Conservation (phyloP, 2,113 vertebrate species). For the Carettochelys insculpta region DNA sequence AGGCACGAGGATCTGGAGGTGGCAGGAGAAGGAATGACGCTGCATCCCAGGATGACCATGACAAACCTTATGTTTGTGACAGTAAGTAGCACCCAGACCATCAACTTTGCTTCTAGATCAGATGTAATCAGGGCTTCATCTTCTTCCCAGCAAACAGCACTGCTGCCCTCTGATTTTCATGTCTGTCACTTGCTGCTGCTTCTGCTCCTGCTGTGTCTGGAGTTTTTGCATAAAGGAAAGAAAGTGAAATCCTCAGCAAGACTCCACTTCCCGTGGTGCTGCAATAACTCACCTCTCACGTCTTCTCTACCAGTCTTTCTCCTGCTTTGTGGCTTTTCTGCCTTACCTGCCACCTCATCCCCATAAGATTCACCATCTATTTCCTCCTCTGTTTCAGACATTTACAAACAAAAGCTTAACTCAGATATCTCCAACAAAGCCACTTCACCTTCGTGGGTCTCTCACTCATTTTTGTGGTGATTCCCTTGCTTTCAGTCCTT, state of each 20-base stretch:
- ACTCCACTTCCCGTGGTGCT: conserved; percentile 32
- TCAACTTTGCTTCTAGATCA: conserved; percentile 32
- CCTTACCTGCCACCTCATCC: conserved; percentile 20
- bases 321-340: conserved; percentile 37
- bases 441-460: conserved; percentile 76
- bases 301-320: conserved; percentile 20
- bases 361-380: conserved; percentile 65
- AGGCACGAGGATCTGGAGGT: conserved; percentile 90
- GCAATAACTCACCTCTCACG: conserved; percentile 24
- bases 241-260: conserved; percentile 19
- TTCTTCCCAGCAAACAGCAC: conserved; percentile 36
- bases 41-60: conserved; percentile 88
- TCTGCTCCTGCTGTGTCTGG: too few relatives aligned
- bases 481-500: conserved; percentile 45
- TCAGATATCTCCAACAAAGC: conserved; percentile 83
- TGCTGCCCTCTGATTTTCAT: conserved; percentile 19
- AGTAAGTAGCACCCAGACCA: conserved; percentile 85
- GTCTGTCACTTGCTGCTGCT: neutral
- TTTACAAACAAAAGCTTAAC: conserved; percentile 90
- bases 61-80: conserved; percentile 98
- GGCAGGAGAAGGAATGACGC: conserved; percentile 90
- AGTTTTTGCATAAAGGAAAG: conserved; percentile 43
- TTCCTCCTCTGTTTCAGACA: conserved; percentile 85
- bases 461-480: conserved; percentile 57
- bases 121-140: conserved; percentile 1